Evolutionary conservation across 2,113 vertebrate genomes (phyloP).

Genomic region (Myotis davidii): DNA sequence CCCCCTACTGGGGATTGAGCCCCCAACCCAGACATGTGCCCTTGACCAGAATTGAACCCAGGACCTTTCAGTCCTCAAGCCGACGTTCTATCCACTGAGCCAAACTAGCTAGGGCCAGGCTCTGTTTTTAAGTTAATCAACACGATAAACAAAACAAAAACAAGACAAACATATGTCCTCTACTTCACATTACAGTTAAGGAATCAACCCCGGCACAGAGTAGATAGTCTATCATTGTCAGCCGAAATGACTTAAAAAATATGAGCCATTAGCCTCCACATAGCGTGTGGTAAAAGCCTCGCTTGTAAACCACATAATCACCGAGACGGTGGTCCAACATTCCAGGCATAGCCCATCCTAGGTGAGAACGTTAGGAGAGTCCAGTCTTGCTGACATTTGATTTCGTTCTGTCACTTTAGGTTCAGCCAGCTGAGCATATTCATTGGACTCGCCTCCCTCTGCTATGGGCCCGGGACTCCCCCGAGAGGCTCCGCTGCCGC

Average conservation of each 20-base stretch:
- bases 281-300: background rate
- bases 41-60: too few relatives aligned
- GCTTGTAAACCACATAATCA: background rate
- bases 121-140: background rate
- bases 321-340: background rate
- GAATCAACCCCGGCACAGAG: background rate
- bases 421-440: background rate
- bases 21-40: too few relatives aligned
- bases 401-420: background rate
- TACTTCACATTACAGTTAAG: background rate
- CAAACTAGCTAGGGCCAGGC: too few relatives aligned
- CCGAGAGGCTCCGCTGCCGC: background rate
- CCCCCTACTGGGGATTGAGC: too few relatives aligned
- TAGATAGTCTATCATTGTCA: background rate
- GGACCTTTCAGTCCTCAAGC: too few relatives aligned
- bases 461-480: background rate
- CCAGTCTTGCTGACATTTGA: background rate
- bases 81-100: too few relatives aligned
- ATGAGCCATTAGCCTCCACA: background rate
- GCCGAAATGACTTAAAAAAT: slow-evolving; percentile 9
- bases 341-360: background rate
- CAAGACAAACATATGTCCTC: background rate
- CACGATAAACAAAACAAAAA: background rate
- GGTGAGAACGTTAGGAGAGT: background rate
- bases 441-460: background rate